A percentile compares a stretch with the other conserved stretches of the same genome.
These are phyloP conservation scores for Eurystomus glaucurus DNA, from an alignment of 2,797 vertebrate species.

Conservation along the genomic window DNA sequence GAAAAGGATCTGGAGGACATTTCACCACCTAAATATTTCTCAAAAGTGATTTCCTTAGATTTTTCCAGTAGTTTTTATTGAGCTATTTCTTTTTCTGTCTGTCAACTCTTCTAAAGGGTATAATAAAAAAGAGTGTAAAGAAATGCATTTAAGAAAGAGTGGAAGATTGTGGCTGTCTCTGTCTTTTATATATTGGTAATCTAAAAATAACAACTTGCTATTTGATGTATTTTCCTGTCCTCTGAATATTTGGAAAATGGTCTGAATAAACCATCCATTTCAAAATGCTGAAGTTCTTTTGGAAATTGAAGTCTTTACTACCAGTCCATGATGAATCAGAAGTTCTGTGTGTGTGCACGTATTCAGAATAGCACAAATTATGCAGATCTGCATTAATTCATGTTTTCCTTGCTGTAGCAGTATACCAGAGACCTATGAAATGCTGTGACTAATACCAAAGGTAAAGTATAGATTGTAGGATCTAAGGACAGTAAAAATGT, in stretches of 20 bases:
- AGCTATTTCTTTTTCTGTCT: conserved; percentile 6
- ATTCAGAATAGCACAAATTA: not conserved
- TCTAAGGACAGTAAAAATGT: not conserved
- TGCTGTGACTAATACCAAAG: not conserved
- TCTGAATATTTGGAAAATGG: not conserved
- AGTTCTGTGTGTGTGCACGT: not conserved
- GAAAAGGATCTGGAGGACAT: not conserved
- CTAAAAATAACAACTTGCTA: not conserved
- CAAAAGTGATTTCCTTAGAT: not conserved
- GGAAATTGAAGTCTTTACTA: not conserved
- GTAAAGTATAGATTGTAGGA: not conserved
- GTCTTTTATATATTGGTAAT: not conserved
- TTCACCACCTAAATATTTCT: not conserved
- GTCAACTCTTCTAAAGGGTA: not conserved
- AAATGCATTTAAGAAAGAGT: not conserved
- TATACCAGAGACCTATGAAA: not conserved
- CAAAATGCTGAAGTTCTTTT: not conserved
- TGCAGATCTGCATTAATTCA: not conserved
- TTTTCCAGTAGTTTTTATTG: not conserved
- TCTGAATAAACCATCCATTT: not conserved
- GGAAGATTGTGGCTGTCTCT: not conserved
- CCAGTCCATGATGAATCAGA: not conserved
- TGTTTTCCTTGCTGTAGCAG: not conserved
- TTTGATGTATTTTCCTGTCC: not conserved
- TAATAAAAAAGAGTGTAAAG: conserved; percentile 8